Evolutionary conservation across 2,797 vertebrate genomes (phyloP).

Genomic region (Borostomias antarcticus): DNA sequence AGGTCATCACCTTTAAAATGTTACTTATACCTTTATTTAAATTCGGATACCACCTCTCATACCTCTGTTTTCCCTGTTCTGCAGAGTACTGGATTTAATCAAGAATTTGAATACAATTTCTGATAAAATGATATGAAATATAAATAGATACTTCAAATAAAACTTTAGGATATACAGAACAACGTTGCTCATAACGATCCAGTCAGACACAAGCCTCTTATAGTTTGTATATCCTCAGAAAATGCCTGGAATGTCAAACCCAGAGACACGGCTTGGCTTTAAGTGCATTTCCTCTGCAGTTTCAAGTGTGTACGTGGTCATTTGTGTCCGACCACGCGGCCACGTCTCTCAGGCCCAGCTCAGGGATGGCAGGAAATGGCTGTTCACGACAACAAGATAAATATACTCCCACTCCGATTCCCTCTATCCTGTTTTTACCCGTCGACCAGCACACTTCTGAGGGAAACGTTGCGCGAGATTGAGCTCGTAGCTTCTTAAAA

Average conservation of each 20-base stretch:
- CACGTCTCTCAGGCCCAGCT: slow-evolving; percentile 1
- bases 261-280: neutral
- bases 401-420: slow-evolving; percentile 38
- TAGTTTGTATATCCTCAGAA: slow-evolving; percentile 36
- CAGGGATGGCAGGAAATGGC: slow-evolving; percentile 46
- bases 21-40: neutral
- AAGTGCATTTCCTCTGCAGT: neutral
- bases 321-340: slow-evolving; percentile 2
- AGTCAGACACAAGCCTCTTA: slow-evolving; percentile 35
- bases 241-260: slow-evolving; percentile 10
- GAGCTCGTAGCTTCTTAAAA: neutral
- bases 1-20: neutral
- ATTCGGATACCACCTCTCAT: neutral
- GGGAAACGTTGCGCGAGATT: neutral
- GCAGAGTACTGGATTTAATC: neutral
- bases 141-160: neutral
- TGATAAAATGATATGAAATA: neutral
- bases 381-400: slow-evolving; percentile 58
- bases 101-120: neutral
- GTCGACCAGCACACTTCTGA: neutral
- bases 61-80: neutral
- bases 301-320: slow-evolving; percentile 32
- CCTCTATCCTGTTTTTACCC: slow-evolving; percentile 51
- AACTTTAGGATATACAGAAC: neutral
- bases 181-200: neutral